A percentile compares a stretch with the other conserved stretches of the same genome.
Evolutionary conservation across 2,113 vertebrate species (phyloP).

Genomic region (Uria aalge): DNA sequence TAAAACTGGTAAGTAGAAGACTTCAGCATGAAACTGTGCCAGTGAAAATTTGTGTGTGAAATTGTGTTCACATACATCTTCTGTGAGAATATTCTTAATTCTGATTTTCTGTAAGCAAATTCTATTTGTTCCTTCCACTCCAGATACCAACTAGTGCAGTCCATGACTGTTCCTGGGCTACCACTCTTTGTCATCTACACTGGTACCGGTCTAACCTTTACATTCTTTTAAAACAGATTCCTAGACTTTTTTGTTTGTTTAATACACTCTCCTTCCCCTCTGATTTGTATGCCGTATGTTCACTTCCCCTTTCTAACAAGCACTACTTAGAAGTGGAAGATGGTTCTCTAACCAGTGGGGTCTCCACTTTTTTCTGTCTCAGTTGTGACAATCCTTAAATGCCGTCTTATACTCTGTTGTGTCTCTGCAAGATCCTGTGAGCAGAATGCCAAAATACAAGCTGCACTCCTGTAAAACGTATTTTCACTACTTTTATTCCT

Average conservation of each 20-base stretch:
- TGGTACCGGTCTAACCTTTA: neutral
- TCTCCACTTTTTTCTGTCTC: neutral
- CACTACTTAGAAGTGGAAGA: neutral
- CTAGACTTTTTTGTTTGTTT: neutral
- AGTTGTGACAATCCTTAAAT: neutral
- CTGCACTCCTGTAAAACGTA: neutral
- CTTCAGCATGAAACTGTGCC: neutral
- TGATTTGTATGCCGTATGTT: neutral
- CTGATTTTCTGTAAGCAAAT: neutral
- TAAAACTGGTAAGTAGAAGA: neutral
- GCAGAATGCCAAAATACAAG: neutral
- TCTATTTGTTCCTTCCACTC: neutral
- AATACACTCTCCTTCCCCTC: neutral
- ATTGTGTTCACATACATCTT: neutral
- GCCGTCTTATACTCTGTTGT: neutral
- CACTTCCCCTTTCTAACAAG: slow-evolving; percentile 1
- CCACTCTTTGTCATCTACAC: neutral
- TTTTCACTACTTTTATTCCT: neutral
- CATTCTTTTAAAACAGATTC: neutral
- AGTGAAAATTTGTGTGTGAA: neutral
- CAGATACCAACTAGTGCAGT: neutral
- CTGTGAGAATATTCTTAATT: neutral
- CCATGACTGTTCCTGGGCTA: neutral
- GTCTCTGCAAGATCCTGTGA: neutral
- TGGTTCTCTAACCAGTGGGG: neutral